These are phyloP conservation scores for Lasioglossum vierecki DNA, from an alignment of 2,888 invertebrate species.

Conservation along the genomic window DNA sequence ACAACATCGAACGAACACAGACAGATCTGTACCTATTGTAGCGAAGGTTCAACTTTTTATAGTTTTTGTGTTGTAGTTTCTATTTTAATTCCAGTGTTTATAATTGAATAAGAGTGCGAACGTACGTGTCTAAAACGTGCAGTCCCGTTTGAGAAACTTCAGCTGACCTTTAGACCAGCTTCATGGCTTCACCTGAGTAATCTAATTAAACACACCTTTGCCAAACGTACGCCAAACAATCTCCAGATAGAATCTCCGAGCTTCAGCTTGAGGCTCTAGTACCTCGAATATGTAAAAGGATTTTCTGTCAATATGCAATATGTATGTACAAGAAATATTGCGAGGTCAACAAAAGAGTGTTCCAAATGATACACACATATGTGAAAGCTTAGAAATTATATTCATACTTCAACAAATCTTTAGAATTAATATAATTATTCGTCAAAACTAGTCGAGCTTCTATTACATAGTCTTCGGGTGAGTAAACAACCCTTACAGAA, in stretches of 20 bases:
- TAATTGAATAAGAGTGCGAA: not conserved
- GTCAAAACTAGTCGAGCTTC: no score
- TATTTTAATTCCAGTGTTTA: not conserved
- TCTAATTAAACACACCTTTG: not conserved
- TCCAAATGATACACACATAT: not conserved
- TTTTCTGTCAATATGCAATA: not conserved
- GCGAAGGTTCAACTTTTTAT: not conserved
- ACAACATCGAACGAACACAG: not conserved
- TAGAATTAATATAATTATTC: no score
- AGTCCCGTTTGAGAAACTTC: not conserved
- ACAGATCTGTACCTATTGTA: not conserved
- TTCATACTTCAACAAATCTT: no score
- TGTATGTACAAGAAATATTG: not conserved
- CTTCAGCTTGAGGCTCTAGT: not conserved
- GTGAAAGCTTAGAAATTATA: not conserved
- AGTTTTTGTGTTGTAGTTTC: not conserved
- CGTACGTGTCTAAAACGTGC: not conserved
- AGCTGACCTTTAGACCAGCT: conserved; percentile 1
- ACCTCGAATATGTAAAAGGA: not conserved
- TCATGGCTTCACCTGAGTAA: not conserved
- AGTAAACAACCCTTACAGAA: not conserved
- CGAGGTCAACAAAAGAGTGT: not conserved
- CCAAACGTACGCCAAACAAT: not conserved
- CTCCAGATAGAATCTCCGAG: not conserved
- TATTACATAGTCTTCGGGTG: no score